Percentiles rank a stretch among this genome's conserved stretches.
Evolutionary conservation across 1,140 invertebrate genomes (phyloP).

Genomic region (Gonioctena quinquepunctata): DNA sequence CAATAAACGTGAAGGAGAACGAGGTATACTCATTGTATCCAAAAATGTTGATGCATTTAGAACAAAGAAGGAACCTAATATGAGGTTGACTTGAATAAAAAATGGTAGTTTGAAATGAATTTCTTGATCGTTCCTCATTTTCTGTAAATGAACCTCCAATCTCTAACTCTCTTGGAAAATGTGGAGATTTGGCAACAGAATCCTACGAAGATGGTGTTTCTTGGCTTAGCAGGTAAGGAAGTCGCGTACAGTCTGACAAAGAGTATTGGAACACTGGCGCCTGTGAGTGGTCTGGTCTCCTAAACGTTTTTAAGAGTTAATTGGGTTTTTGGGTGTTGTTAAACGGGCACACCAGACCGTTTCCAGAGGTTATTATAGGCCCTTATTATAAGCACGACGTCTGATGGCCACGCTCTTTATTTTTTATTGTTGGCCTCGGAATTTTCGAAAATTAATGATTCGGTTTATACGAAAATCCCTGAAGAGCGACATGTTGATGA

Average conservation of each 20-base stretch:
- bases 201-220: conserved; percentile 14
- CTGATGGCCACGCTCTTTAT: neutral
- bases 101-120: no score
- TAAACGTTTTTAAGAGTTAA: conserved; percentile 33
- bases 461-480: no score
- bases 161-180: no score
- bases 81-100: no score
- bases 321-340: conserved; percentile 31
- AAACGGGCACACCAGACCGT: conserved; percentile 7
- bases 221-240: conserved; percentile 24
- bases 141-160: no score
- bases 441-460: neutral
- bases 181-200: neutral
- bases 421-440: neutral
- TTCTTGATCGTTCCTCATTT: no score
- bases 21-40: no score
- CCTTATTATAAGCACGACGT: neutral
- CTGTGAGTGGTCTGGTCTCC: conserved; percentile 22
- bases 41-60: no score
- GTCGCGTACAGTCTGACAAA: conserved; percentile 18
- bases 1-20: no score
- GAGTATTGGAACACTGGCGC: conserved; percentile 25
- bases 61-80: no score
- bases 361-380: conserved; percentile 14
- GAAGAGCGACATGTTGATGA: no score